phyloP scores from a whole-genome alignment of 1,140 invertebrate genomes.

The Triops longicaudatus region DNA sequence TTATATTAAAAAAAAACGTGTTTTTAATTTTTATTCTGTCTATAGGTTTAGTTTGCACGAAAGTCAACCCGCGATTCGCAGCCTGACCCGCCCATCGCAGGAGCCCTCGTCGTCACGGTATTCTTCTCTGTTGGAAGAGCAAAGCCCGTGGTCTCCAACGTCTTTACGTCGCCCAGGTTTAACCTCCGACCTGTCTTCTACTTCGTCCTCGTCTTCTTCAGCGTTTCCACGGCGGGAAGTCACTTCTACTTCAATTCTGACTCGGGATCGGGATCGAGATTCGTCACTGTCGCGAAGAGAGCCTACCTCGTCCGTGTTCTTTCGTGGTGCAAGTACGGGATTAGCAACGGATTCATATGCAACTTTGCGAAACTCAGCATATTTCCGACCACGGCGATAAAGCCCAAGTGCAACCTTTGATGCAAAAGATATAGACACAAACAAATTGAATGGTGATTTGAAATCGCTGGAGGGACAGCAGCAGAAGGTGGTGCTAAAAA shows the following conservation, averaged over 20 bases:
- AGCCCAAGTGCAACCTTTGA: not conserved
- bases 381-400: conserved; percentile 25
- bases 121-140: not conserved
- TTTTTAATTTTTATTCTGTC: not conserved
- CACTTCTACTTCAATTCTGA: not conserved
- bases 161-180: not conserved
- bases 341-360: conserved; percentile 19
- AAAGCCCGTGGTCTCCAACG: not conserved
- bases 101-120: not conserved
- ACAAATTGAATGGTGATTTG: too few relatives aligned
- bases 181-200: not conserved
- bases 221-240: not conserved
- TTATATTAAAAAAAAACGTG: too few relatives aligned
- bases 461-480: not conserved
- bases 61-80: not conserved
- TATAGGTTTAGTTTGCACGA: conserved; percentile 11
- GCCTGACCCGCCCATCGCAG: not conserved
- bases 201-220: not conserved
- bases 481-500: not conserved
- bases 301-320: not conserved
- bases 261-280: not conserved
- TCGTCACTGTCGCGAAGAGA: not conserved
- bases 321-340: not conserved
- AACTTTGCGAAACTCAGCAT: conserved; percentile 19
- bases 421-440: too few relatives aligned